Base-by-base conservation (phyloP, 2,113 vertebrate genomes). In the Oplegnathus fasciatus region DNA sequence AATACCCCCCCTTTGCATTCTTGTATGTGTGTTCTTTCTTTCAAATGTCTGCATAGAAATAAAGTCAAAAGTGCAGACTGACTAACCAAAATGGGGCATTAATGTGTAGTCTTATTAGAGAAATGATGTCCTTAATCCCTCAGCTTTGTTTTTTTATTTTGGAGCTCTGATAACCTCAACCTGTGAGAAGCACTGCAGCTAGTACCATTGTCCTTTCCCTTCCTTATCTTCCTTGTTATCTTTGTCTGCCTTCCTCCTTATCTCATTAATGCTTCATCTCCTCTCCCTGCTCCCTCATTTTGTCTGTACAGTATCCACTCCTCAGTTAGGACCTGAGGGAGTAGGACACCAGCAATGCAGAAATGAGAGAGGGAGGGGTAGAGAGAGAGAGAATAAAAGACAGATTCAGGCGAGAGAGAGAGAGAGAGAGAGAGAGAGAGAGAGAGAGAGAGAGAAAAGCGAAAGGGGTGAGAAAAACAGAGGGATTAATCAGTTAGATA, bases 201-300 rank as follows among this genome's bases (percentile, higher is more conserved):
- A 62, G 8, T 20, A 42, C 26, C 7, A 26, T 11, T 73, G 8
- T 50, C 28, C 46, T 37, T 50, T 50, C 32, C 57, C 9, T 65
- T 50, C 9, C 15, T 34, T 20, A 48, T 76, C 32, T 2, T 26
- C 34, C 18, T 52, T 8, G 24, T 75, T 82, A 73, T 69, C 68
- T 72, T 26, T 60, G 22, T 32, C 71, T 70, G n/a, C 72, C 11
- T 62, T 62, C 55, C 30, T 65, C 44, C 30, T 72, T 74, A 70
- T 78, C 80, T 26, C 72, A 73, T 84, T 70, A 77, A 68, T 28
- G 52, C 52, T 82, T 78, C 42, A 68, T 84, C 58, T 42, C 65
- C 64, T 30, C 65, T 65, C 30, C 66, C 60, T 55, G 22, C 66
- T 60, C n/a, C 64, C 54, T 78, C 57, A 54, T 62, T 84, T 69